A percentile compares a stretch with the other conserved stretches of the same genome.
Evolutionary conservation across 2,888 invertebrate genomes (phyloP).

Genomic region (Trachelus iudaicus): DNA sequence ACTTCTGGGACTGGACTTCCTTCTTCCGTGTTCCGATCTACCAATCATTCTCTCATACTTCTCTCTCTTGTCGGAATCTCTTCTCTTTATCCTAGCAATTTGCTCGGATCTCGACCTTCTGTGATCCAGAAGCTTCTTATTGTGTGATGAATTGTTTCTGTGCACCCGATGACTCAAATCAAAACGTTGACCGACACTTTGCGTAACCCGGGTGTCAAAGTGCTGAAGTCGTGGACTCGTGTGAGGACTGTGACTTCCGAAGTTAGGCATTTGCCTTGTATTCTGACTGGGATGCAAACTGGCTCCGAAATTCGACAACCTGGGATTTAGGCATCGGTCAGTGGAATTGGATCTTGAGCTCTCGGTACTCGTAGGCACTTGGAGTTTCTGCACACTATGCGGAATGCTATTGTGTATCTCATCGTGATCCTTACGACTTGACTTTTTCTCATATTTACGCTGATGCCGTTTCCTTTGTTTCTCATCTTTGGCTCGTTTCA

Average conservation of each 20-base stretch:
- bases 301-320: constrained; percentile 52
- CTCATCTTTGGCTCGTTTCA: constrained; percentile 44
- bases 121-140: constrained; percentile 56
- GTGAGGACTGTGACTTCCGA: constrained; percentile 59
- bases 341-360: constrained; percentile 61
- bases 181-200: constrained; percentile 27
- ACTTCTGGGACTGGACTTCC: not conserved
- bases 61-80: constrained; percentile 37
- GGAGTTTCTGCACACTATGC: constrained; percentile 20
- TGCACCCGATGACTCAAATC: constrained; percentile 19
- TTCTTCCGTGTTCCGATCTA: constrained; percentile 32
- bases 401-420: constrained; percentile 24
- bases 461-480: constrained; percentile 50
- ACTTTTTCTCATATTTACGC: constrained; percentile 47
- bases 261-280: constrained; percentile 61
- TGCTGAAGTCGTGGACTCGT: constrained; percentile 59
- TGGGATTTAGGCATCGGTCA: constrained; percentile 53
- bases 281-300: constrained; percentile 61
- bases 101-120: constrained; percentile 57
- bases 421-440: constrained; percentile 29
- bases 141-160: constrained; percentile 46
- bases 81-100: constrained; percentile 49
- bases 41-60: constrained; percentile 20
- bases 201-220: constrained; percentile 47
- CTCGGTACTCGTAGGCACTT: constrained; percentile 51